These are phyloP conservation scores for Centropristis striata DNA, from an alignment of 2,113 vertebrate genomes.

Conservation along the genomic window DNA sequence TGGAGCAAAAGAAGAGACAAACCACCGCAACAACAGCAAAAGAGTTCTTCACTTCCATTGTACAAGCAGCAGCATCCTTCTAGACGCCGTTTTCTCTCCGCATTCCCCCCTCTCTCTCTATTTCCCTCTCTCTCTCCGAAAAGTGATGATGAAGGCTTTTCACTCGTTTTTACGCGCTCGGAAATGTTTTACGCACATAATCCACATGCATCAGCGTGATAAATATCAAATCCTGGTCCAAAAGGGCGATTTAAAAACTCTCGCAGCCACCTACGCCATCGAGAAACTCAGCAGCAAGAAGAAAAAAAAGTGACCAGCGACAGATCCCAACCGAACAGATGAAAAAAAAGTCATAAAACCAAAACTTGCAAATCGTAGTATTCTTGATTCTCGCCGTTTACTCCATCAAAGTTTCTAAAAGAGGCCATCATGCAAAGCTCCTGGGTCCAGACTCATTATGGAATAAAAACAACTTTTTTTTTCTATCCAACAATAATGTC, in stretches of 20 bases:
- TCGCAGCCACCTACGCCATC: slow-evolving; percentile 55
- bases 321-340: slow-evolving; percentile 36
- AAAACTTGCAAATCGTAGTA: slow-evolving; percentile 43
- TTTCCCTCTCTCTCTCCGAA: too few species aligned
- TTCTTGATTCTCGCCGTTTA: slow-evolving; percentile 45
- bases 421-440: slow-evolving; percentile 27
- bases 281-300: slow-evolving; percentile 49
- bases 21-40: slow-evolving; percentile 75
- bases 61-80: slow-evolving; percentile 86
- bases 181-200: slow-evolving; percentile 33
- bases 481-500: not conserved
- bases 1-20: slow-evolving; percentile 76
- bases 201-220: slow-evolving; percentile 33
- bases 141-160: not conserved
- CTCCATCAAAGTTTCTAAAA: slow-evolving; percentile 41
- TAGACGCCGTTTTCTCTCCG: slow-evolving; percentile 75
- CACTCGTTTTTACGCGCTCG: slow-evolving; percentile 14
- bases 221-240: slow-evolving; percentile 41
- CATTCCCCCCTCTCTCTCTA: slow-evolving; percentile 72
- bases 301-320: slow-evolving; percentile 47
- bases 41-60: slow-evolving; percentile 86
- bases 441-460: slow-evolving; percentile 30
- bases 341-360: slow-evolving; percentile 59
- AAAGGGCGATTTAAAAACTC: slow-evolving; percentile 1
- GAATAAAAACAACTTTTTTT: slow-evolving; percentile 15